Evolutionary conservation across 2,888 invertebrate species (phyloP), one percentile per base, ranked within the genome.

Genomic region (Mythimna vitellina): DNA sequence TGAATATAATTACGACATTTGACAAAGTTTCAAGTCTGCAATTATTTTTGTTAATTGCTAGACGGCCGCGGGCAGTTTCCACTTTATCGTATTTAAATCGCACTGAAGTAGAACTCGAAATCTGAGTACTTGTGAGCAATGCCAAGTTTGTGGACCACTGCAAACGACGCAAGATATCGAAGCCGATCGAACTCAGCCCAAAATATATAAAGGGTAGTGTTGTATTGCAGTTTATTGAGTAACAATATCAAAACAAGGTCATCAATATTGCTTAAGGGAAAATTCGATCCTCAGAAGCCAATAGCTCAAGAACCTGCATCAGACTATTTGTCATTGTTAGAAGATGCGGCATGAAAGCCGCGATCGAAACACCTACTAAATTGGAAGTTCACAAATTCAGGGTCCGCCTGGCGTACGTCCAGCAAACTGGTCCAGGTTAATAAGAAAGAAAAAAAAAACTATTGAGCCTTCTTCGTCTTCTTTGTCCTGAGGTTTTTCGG

Each of bases 31-130:
- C 46, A 69, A 69, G 53, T 74, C 63, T 66, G 60, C 63, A 80
- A 73, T 82, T 69, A 82, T 80, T 69, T 80, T 82, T 65, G 73
- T 69, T 82, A 80, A 82, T 82, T 79, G 56, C 74, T 69, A 58
- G 74, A 60, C 49, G 60, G 65, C 69, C 80, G 69, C 75, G 57
- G 69, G 32, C 54, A 53, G 60, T 73, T 56, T 66, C 51, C 66
- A 22, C 46, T 73, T 79, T 69, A 82, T 80, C 83, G 65, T 61
- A 70, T 79, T 82, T 64, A 64, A 65, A 79, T 80, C 79, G 54
- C 35, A 67, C 79, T 58, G n/a, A 51, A 74, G 80, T 65, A 65
- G 54, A 79, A 69, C 38, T 73, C 62, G 58, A 82, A 82, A 82
- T 82, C 56, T 10, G 61, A 78, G 73, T 61, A 73, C 65, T 73